Evolutionary conservation across 2,113 vertebrate species (phyloP).

Genomic region (Pteronura brasiliensis): DNA sequence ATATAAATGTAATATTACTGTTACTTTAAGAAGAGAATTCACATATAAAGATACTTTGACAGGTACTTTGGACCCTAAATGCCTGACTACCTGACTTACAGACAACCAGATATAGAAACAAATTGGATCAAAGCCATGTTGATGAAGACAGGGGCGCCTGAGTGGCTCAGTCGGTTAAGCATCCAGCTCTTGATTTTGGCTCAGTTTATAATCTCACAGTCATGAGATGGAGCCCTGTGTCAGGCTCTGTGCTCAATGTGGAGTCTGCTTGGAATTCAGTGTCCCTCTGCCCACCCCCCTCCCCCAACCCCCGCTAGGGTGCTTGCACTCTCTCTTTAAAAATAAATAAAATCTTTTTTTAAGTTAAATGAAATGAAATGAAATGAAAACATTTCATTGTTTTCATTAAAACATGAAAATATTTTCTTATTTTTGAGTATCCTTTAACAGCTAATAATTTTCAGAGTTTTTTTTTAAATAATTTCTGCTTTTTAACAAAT

Average conservation of each 20-base stretch:
- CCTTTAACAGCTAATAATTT: neutral
- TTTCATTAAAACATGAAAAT: neutral
- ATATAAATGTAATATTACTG: neutral
- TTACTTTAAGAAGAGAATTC: neutral
- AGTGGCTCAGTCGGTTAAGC: neutral
- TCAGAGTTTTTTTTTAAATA: neutral
- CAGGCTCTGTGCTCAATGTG: neutral
- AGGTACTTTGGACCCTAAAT: neutral
- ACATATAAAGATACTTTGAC: neutral
- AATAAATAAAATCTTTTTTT: neutral
- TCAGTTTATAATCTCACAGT: neutral
- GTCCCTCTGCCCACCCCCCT: neutral
- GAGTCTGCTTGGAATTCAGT: neutral
- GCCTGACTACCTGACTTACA: neutral
- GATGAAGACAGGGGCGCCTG: neutral
- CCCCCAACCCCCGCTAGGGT: neutral
- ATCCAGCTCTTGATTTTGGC: neutral
- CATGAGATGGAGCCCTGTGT: neutral
- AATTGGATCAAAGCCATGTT: neutral
- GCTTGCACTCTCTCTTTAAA: neutral
- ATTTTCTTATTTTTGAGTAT: neutral
- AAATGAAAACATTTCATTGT: neutral
- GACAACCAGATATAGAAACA: neutral
- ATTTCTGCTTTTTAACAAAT: neutral
- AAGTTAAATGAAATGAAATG: too few species aligned